Conservation (phyloP, 2,797 vertebrate species). For the Trachurus trachurus region DNA sequence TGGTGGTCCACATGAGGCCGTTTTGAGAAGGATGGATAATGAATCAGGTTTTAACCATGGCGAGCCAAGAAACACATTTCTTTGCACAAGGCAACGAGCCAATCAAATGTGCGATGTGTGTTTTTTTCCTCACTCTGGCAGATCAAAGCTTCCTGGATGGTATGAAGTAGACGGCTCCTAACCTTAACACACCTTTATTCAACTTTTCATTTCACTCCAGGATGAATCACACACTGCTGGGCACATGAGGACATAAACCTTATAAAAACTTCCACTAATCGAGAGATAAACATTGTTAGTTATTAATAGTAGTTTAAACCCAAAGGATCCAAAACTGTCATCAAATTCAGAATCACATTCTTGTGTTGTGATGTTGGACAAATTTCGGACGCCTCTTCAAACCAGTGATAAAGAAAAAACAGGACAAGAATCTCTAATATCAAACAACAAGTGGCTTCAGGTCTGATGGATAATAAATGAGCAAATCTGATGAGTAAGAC, state of each 20-base stretch:
- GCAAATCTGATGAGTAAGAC: too few relatives aligned
- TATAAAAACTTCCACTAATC: conserved; percentile 2
- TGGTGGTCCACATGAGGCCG: conserved; percentile 14
- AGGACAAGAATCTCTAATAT: too few relatives aligned
- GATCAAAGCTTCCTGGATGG: conserved; percentile 50
- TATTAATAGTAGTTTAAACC: not conserved
- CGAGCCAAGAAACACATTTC: conserved; percentile 15
- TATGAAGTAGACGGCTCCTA: conserved; percentile 17
- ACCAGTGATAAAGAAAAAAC: too few relatives aligned
- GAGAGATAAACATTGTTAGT: not conserved
- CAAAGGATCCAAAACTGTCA: not conserved
- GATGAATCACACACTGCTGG: not conserved
- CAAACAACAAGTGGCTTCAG: not conserved
- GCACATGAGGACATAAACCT: conserved; percentile 10
- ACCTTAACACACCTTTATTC: conserved; percentile 33
- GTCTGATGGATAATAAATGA: not conserved
- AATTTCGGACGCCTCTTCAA: too few relatives aligned
- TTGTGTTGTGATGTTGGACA: not conserved
- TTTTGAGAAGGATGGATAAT: conserved; percentile 51
- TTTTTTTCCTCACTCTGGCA: conserved; percentile 16
- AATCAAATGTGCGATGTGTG: conserved; percentile 51
- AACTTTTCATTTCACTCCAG: conserved; percentile 34
- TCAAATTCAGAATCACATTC: not conserved
- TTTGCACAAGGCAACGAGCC: not conserved
- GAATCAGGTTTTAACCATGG: conserved; percentile 55